Conservation (phyloP, 2,113 vertebrate species). For the Lepus europaeus region DNA sequence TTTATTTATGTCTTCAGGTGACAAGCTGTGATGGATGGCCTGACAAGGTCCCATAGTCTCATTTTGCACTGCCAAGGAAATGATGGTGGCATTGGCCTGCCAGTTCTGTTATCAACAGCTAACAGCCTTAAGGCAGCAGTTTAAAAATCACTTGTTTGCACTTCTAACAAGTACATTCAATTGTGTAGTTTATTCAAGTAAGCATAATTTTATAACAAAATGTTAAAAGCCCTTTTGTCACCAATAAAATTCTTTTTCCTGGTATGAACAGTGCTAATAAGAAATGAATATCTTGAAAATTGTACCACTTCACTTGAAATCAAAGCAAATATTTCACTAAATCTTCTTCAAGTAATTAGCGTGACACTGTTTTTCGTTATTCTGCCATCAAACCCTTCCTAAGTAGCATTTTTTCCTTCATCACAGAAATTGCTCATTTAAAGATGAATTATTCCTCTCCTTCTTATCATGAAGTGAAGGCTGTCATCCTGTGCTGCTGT, state of each 20-base stretch:
- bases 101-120: conserved; percentile 68
- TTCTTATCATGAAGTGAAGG: conserved; percentile 62
- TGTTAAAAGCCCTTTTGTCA: conserved; percentile 67
- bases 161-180: conserved; percentile 55
- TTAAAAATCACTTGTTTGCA: conserved; percentile 70
- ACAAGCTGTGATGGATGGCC: conserved; percentile 77
- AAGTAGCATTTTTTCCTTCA: conserved; percentile 53
- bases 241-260: conserved; percentile 28
- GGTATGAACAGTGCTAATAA: conserved; percentile 26
- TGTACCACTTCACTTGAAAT: conserved; percentile 58
- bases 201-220: conserved; percentile 57
- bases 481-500: conserved; percentile 69
- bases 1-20: conserved; percentile 81
- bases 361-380: not conserved
- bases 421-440: conserved; percentile 76
- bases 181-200: conserved; percentile 60
- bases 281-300: not conserved
- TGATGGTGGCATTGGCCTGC: not conserved
- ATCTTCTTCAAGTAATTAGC: conserved; percentile 66
- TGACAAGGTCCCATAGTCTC: conserved; percentile 69
- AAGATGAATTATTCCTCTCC: conserved; percentile 66
- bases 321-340: conserved; percentile 64
- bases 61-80: conserved; percentile 9
- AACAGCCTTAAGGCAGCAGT: conserved; percentile 65
- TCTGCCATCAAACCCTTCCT: conserved; percentile 29